A percentile compares a stretch with the other conserved stretches of the same genome.
These are phyloP conservation scores for Lissocephala sabroskyi DNA, from an alignment of 2,888 invertebrate genomes.

Conservation along the genomic window DNA sequence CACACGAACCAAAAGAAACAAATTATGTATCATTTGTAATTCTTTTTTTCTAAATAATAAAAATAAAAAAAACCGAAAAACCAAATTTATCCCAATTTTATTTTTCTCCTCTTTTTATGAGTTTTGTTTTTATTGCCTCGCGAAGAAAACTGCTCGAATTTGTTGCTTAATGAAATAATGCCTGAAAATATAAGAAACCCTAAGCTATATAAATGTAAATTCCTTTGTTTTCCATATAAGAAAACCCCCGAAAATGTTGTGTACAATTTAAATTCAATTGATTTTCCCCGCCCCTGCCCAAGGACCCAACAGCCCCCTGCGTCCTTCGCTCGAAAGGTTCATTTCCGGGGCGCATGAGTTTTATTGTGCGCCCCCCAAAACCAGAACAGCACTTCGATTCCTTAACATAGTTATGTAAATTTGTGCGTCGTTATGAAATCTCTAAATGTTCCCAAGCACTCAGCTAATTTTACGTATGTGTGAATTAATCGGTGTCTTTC, in stretches of 20 bases:
- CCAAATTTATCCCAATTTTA: conserved; percentile 17
- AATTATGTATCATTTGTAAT: conserved; percentile 63
- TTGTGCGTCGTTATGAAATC: too few relatives aligned
- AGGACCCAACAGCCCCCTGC: neutral
- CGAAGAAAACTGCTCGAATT: conserved; percentile 4
- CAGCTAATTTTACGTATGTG: too few relatives aligned
- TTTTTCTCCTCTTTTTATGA: neutral
- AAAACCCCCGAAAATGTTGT: conserved; percentile 12
- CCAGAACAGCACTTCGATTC: too few relatives aligned
- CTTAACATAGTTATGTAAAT: too few relatives aligned
- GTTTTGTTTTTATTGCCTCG: conserved; percentile 1
- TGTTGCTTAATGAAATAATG: conserved; percentile 4
- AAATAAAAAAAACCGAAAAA: conserved; percentile 39
- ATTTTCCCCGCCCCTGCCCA: neutral
- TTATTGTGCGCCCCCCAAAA: conserved; percentile 28
- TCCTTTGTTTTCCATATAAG: conserved; percentile 32
- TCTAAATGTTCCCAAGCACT: too few relatives aligned
- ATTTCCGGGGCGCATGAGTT: conserved; percentile 21
- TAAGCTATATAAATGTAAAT: conserved; percentile 27
- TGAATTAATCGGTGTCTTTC: too few relatives aligned
- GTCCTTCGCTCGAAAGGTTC: neutral
- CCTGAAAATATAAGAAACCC: conserved; percentile 11
- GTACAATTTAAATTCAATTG: neutral
- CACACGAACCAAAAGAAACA: conserved; percentile 60
- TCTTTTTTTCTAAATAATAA: conserved; percentile 59